Base-by-base conservation (phyloP, 2,797 vertebrate genomes). In the Brachyalestes nurse region DNA sequence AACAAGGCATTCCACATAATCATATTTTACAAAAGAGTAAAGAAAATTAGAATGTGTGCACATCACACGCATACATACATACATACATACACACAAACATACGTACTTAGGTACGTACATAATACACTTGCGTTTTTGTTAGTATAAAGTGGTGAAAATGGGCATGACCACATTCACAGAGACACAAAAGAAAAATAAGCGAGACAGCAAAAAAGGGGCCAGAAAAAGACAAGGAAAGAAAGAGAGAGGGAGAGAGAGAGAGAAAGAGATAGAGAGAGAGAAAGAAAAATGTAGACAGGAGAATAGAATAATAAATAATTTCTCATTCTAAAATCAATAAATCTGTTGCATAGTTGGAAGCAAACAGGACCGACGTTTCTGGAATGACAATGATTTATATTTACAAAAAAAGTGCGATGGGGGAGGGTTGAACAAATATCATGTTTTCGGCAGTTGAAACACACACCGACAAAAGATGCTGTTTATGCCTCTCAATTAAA, bases 1-100 rank as follows among this genome's bases (percentile, higher is more conserved):
- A 93, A 93, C 92, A 92, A 94, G 89, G 93, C 94, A 95, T 94
- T 95, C 94, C 93, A 95, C 93, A 94, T 88, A 88, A 93, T 93
- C 91, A 92, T 93, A 93, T 93, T 89, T 93, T 94, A 93, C 93
- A 94, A 93, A 94, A 89, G 83, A 88, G 76, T 86, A 91, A 95
- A 93, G 88, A 90, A 93, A 72, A 65, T 62, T 81, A 61, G 80
- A 85, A 83, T 82, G 87, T 83, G 87, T 86, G 86, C 84, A 87
- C 83, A 84, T 86, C 81, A 81, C 83, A 84, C 82, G 57, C 87
- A 90, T 86, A 88, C 72, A 86, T 80, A 82, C 65, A 81, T 51
- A 75, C 58, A 83, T 55, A 80, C 83, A 83, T 81, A 64, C 87
- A 89, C 85, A 87, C 65, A 86, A 81, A 85, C 64, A 73, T 49